These are phyloP conservation scores for Falco novaeseelandiae DNA, from an alignment of 2,797 vertebrate genomes.

Conservation along the genomic window DNA sequence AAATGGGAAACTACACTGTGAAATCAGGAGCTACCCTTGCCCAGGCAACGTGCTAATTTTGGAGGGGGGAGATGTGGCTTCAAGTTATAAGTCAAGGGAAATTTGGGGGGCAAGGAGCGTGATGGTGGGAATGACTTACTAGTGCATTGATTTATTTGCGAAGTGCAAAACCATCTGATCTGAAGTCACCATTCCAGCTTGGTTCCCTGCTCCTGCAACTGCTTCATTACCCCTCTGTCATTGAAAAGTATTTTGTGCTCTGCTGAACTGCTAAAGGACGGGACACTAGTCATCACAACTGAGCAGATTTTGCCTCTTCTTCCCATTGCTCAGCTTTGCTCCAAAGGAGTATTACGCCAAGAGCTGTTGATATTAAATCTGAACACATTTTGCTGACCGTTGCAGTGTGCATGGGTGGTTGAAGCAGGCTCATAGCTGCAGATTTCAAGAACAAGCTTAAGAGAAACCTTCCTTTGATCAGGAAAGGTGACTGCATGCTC, in stretches of 20 bases:
- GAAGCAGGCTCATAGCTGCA: not conserved
- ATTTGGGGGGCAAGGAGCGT: too few species aligned
- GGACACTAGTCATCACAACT: not conserved
- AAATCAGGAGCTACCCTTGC: not conserved
- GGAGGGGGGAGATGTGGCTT: not conserved
- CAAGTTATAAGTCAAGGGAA: not conserved
- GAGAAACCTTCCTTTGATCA: not conserved
- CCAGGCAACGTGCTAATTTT: not conserved
- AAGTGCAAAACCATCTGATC: not conserved
- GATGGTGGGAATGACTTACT: not conserved
- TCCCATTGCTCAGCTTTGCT: not conserved
- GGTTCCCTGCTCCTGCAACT: not conserved
- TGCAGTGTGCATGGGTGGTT: not conserved
- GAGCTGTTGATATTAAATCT: constrained; percentile 1
- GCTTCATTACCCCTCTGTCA: not conserved
- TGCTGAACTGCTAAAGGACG: constrained; percentile 2
- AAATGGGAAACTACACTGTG: not conserved
- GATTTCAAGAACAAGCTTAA: not conserved
- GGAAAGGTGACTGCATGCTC: not conserved
- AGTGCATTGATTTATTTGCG: not conserved
- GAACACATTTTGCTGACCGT: not conserved
- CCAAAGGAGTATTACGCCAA: not conserved
- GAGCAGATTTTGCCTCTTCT: not conserved
- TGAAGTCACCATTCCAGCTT: not conserved
- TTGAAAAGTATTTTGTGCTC: not conserved